Evolutionary conservation across 2,113 vertebrate species (phyloP), one percentile per base, ranked within the genome.

Genomic region (Chrysochloris asiatica): DNA sequence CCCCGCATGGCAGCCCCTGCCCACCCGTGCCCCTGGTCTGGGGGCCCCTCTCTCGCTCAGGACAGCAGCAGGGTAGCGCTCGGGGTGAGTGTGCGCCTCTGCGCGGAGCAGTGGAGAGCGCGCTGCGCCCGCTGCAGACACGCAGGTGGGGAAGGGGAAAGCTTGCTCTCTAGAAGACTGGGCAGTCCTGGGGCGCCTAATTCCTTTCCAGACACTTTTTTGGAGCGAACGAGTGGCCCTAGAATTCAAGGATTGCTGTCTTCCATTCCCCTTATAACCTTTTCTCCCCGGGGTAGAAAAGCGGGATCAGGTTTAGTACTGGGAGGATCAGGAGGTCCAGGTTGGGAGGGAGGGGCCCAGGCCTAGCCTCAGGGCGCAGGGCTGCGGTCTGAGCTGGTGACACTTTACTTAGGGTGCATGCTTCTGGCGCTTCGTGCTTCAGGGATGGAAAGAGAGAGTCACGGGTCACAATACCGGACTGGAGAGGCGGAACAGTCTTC

Each of bases 1-100:
- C 33, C 73, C 33, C 0, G 24, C 22, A 12, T 56, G 16, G 54
- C 10, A 0, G 48, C 86, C 41, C 43, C 59, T 6, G 59, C 38
- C 36, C 0, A 6, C 17, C 24, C 0, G 11, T 6, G 0, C 24
- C 54, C 41, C 8, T 28, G 45, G 22, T 14, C 63, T 0, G 22
- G 38, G 63, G 41, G 16, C 52, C 12, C 73, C n/a, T 63, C 9
- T 6, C 36, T 56, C 0, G 72, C 33, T 6, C 28, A 5, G 2
- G 19, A 4, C 65, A 6, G 28, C 76, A 2, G 48, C 77, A 8
- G 36, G 30, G 38, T 0, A 41, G 50, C 73, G 61, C 84, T 47
- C 26, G 0, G 4, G 93, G 95, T 93, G 86, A 94, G 94, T 96
- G 54, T 13, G 36, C 13, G 30, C 41, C 26, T 36, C n/a, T 0